A percentile compares a stretch with the other conserved stretches of the same genome.
Conservation (phyloP, 1,140 invertebrate species). For the Drosophila sturtevanti region DNA sequence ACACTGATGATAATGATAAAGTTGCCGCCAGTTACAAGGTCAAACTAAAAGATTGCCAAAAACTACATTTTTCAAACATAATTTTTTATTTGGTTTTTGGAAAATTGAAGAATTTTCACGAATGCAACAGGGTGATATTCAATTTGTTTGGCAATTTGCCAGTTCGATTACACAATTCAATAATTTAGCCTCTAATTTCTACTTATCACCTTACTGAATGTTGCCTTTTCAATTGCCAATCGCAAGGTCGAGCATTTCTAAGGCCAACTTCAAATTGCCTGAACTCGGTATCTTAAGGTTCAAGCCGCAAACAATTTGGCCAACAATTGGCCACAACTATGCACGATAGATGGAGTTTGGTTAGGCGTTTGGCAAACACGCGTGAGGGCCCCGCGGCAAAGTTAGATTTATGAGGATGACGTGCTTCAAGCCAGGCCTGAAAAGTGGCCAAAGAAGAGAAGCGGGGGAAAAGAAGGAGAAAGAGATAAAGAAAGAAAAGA, state of each 20-base stretch:
- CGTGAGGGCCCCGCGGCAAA: slow-evolving; percentile 42
- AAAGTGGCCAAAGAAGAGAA: slow-evolving; percentile 27
- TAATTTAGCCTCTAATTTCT: slow-evolving; percentile 11
- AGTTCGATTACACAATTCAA: slow-evolving; percentile 13
- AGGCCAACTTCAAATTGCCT: slow-evolving; percentile 51
- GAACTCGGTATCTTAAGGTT: slow-evolving; percentile 23
- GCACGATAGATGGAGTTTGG: slow-evolving; percentile 33
- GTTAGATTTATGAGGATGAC: slow-evolving; percentile 66
- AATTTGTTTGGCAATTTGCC: slow-evolving; percentile 17
- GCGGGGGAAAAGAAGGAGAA: slow-evolving; percentile 21
- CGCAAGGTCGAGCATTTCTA: slow-evolving; percentile 66
- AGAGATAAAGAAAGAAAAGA: slow-evolving; percentile 19
- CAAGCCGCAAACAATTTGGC: slow-evolving; percentile 65
- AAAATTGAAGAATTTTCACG: too few species aligned
- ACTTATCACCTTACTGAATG: slow-evolving; percentile 12
- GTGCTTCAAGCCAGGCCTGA: slow-evolving; percentile 31
- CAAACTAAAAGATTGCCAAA: neutral
- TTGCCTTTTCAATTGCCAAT: slow-evolving; percentile 33
- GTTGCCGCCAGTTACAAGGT: slow-evolving; percentile 40
- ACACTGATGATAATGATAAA: slow-evolving; percentile 37
- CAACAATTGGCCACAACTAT: slow-evolving; percentile 64
- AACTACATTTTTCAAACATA: too few species aligned
- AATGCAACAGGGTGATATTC: neutral
- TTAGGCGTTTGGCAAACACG: slow-evolving; percentile 32
- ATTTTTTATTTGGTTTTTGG: too few species aligned